These are phyloP conservation scores for Cataglyphis albicans DNA, from an alignment of 2,888 invertebrate genomes.

Conservation along the genomic window DNA sequence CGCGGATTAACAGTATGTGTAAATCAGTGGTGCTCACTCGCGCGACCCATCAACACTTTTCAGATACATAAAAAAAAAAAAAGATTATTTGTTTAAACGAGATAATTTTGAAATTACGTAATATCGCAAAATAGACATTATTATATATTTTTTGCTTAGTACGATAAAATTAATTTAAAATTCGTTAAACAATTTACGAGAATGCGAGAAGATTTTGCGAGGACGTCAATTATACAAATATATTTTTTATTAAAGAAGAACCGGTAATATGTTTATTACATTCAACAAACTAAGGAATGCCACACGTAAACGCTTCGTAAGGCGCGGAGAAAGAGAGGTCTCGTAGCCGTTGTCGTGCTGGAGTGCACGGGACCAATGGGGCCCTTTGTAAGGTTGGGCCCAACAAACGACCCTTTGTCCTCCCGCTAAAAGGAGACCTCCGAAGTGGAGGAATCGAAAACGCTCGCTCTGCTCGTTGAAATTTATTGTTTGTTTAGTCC, in stretches of 20 bases:
- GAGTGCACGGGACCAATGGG: conserved; percentile 72
- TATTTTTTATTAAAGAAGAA: not conserved
- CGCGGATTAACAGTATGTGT: conserved; percentile 25
- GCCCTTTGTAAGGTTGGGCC: conserved; percentile 77
- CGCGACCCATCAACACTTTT: not conserved
- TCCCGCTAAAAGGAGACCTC: conserved; percentile 62
- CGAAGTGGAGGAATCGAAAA: conserved; percentile 69
- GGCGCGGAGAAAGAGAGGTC: conserved; percentile 40
- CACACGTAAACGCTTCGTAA: conserved; percentile 32
- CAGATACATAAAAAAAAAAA: not conserved
- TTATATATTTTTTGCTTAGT: not conserved
- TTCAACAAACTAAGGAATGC: conserved; percentile 42
- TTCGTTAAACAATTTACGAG: not conserved
- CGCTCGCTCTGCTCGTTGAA: conserved; percentile 75
- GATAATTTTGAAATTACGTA: not conserved
- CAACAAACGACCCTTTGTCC: conserved; percentile 80
- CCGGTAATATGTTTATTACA: conserved; percentile 32
- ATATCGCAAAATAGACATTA: not conserved
- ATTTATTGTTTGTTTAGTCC: conserved; percentile 81
- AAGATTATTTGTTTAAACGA: not conserved
- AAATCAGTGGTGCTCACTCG: conserved; percentile 39
- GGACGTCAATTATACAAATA: not conserved
- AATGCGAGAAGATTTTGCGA: conserved; percentile 2
- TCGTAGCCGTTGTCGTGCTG: conserved; percentile 40
- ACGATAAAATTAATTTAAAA: not conserved